These are phyloP conservation scores for Picus viridis DNA, from an alignment of 2,797 vertebrate genomes.

Conservation along the genomic window DNA sequence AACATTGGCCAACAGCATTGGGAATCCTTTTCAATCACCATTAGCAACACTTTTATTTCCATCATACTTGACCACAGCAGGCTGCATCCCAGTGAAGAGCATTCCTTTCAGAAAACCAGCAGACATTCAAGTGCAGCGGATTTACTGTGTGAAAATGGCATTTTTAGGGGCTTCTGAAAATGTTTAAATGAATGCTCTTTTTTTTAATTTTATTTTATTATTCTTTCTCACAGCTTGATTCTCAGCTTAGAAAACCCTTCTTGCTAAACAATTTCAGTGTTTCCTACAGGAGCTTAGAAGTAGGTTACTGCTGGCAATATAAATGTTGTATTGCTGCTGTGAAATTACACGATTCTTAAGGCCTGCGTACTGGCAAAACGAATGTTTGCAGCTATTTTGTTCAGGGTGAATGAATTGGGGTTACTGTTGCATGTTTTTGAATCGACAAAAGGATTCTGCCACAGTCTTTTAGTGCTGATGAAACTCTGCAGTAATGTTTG, in stretches of 20 bases:
- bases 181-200: slow-evolving; percentile 83
- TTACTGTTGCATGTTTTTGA: slow-evolving; percentile 23
- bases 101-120: slow-evolving; percentile 79
- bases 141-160: slow-evolving; percentile 85
- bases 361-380: neutral
- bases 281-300: slow-evolving; percentile 36
- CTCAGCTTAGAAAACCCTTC: slow-evolving; percentile 64
- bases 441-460: neutral
- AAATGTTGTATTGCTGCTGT: slow-evolving; percentile 21
- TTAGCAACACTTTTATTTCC: slow-evolving; percentile 82
- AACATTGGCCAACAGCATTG: slow-evolving; percentile 78
- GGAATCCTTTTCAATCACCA: slow-evolving; percentile 85
- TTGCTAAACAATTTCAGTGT: slow-evolving; percentile 59
- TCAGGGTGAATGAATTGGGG: neutral
- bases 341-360: slow-evolving; percentile 26
- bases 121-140: slow-evolving; percentile 76
- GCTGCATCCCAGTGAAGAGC: slow-evolving; percentile 73
- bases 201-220: slow-evolving; percentile 59
- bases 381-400: slow-evolving; percentile 36
- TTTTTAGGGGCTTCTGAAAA: slow-evolving; percentile 84
- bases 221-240: slow-evolving; percentile 82
- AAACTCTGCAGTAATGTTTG: neutral
- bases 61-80: slow-evolving; percentile 82
- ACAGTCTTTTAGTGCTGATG: neutral
- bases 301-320: neutral